Evolutionary conservation across 2,888 invertebrate species (phyloP).

Genomic region (Cerceris rybyensis): DNA sequence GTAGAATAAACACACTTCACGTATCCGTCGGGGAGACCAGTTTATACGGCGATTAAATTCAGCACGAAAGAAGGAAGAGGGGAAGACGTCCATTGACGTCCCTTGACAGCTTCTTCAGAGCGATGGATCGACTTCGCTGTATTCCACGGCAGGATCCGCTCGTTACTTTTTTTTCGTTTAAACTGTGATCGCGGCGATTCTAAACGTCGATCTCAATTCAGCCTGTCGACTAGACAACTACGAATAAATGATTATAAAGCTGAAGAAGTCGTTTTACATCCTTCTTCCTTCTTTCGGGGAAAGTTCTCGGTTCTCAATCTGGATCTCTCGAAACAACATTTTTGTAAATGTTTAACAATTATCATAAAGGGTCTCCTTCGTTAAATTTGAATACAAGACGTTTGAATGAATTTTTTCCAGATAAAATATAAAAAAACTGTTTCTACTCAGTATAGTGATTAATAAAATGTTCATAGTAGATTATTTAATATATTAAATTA

Average conservation of each 20-base stretch:
- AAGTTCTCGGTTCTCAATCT: background rate
- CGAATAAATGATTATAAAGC: background rate
- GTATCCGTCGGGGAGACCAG: background rate
- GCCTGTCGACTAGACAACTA: background rate
- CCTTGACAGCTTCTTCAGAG: slow-evolving; percentile 34
- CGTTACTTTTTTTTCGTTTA: background rate
- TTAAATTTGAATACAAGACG: no score
- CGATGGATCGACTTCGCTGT: background rate
- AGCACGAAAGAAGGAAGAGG: slow-evolving; percentile 15
- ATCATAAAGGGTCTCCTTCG: no score
- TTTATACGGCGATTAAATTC: slow-evolving; percentile 34
- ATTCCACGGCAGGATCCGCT: background rate
- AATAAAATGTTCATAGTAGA: no score
- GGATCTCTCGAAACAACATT: no score
- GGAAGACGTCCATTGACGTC: slow-evolving; percentile 9
- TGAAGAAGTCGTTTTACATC: background rate
- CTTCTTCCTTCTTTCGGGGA: background rate
- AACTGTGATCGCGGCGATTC: background rate
- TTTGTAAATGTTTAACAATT: no score
- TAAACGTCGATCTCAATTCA: slow-evolving; percentile 11
- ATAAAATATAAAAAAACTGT: no score
- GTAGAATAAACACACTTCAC: slow-evolving; percentile 3
- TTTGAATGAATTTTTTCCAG: no score
- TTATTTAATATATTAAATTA: no score
- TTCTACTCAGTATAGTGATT: no score